Conservation (phyloP, 2,113 vertebrate species). For the Myrmecophaga tridactyla region DNA sequence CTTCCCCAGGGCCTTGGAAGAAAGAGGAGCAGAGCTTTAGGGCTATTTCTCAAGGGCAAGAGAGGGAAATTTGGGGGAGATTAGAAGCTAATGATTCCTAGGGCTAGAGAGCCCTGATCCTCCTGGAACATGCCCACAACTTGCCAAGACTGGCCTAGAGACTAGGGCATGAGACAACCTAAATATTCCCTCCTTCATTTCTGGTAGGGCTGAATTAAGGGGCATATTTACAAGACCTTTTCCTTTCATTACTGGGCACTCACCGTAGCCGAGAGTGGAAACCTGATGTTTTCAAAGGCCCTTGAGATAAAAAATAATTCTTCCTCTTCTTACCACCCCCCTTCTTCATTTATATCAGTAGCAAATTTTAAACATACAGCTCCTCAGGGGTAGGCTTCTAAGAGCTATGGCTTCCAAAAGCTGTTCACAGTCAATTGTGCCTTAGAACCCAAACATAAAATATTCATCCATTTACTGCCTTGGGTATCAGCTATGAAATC, state of each 20-base stretch:
- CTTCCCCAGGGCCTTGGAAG: not conserved
- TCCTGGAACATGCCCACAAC: not conserved
- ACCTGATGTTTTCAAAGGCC: not conserved
- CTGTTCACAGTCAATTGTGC: not conserved
- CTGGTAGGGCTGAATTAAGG: not conserved
- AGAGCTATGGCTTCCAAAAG: not conserved
- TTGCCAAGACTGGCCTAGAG: not conserved
- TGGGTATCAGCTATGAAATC: not conserved
- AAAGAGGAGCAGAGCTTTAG: not conserved
- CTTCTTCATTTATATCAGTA: not conserved
- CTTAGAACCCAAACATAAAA: conserved; percentile 18
- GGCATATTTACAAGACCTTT: not conserved
- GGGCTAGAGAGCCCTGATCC: not conserved
- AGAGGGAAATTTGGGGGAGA: not conserved
- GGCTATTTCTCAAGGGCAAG: not conserved
- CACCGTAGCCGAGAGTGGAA: not conserved
- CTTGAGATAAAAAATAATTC: not conserved
- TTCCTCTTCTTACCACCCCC: not conserved
- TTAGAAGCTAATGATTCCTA: not conserved
- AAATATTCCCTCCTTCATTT: not conserved
- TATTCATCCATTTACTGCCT: conserved; percentile 32
- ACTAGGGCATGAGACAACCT: not conserved
- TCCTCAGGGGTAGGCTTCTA: conserved; percentile 3
- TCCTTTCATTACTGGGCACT: not conserved
- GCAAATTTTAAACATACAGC: not conserved